Percentiles rank a stretch among this genome's conserved stretches.
Conservation (phyloP, 2,113 vertebrate species). For the Osmerus eperlanus region DNA sequence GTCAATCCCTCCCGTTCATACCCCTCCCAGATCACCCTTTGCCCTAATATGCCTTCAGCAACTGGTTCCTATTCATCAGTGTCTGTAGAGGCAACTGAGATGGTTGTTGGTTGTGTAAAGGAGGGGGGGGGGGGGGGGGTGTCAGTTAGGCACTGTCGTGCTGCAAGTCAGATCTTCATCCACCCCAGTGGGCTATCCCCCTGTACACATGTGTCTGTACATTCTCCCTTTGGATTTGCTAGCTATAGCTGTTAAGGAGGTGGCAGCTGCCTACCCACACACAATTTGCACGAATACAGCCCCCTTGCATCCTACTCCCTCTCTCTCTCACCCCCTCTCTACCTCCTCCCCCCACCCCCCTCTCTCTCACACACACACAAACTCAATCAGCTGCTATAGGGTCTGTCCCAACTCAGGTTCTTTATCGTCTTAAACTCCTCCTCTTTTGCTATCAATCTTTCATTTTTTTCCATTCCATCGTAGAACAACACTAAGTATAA, state of each 20-base stretch:
- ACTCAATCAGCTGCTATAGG: too few species aligned
- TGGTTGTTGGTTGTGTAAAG: conserved; percentile 23
- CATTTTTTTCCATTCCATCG: conserved; percentile 5
- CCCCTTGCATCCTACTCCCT: too few species aligned
- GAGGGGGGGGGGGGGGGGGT: not conserved
- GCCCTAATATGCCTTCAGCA: conserved; percentile 74
- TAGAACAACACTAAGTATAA: not conserved
- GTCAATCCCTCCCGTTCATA: conserved; percentile 11
- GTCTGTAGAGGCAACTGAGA: conserved; percentile 48
- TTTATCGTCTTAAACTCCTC: not conserved
- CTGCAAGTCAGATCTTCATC: conserved; percentile 46
- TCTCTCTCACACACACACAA: too few species aligned
- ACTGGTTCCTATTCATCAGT: conserved; percentile 73
- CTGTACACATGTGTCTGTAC: conserved; percentile 39
- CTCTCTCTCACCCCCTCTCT: too few species aligned
- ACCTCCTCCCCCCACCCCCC: too few species aligned
- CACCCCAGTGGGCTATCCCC: conserved; percentile 15
- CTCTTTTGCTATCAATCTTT: conserved; percentile 25
- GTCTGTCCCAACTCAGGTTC: too few species aligned
- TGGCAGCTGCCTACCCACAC: conserved; percentile 64
- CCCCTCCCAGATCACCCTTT: conserved; percentile 65
- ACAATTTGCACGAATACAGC: not conserved
- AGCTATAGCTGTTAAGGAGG: conserved; percentile 43
- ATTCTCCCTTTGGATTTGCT: conserved; percentile 51
- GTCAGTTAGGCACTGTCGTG: conserved; percentile 24